A percentile compares a stretch with the other conserved stretches of the same genome.
phyloP scores from a whole-genome alignment of 1,140 invertebrate genomes.

The Leptinotarsa lineolata region DNA sequence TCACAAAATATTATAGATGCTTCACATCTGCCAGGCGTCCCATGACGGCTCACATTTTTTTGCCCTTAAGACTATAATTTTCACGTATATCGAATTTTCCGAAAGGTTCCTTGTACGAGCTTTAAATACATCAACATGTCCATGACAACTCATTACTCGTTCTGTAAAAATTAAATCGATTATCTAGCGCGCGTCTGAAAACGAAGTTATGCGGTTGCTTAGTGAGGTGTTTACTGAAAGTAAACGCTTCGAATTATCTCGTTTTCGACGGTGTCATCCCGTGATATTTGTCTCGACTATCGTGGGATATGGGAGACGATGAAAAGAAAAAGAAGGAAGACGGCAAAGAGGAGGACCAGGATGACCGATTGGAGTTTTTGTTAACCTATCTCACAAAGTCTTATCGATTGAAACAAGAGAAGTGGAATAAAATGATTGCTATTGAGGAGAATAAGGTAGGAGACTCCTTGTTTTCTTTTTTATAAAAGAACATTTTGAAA shows the following conservation, averaged over 20 bases:
- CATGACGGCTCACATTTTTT: too few species aligned
- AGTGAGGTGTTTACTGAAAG: slow-evolving; percentile 36
- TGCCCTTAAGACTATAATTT: too few species aligned
- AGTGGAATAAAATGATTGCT: slow-evolving; percentile 76
- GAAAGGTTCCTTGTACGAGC: too few species aligned
- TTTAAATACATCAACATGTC: neutral
- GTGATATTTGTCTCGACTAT: neutral
- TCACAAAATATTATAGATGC: too few species aligned
- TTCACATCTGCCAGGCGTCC: too few species aligned
- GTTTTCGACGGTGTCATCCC: neutral
- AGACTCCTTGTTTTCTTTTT: too few species aligned
- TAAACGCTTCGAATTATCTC: slow-evolving; percentile 10
- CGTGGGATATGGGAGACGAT: slow-evolving; percentile 25
- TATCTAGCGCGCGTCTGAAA: slow-evolving; percentile 8
- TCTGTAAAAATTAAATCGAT: neutral
- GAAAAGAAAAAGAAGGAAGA: slow-evolving; percentile 42
- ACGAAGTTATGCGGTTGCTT: slow-evolving; percentile 32
- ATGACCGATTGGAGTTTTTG: slow-evolving; percentile 53
- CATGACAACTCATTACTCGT: neutral
- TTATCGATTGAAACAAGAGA: slow-evolving; percentile 73
- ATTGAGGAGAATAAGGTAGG: slow-evolving; percentile 66
- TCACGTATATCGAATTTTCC: too few species aligned
- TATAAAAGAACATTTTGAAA: too few species aligned
- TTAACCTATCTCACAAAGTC: slow-evolving; percentile 61
- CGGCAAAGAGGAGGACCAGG: slow-evolving; percentile 42